Conservation (phyloP, 2,113 vertebrate species). For the Tamias sibiricus region DNA sequence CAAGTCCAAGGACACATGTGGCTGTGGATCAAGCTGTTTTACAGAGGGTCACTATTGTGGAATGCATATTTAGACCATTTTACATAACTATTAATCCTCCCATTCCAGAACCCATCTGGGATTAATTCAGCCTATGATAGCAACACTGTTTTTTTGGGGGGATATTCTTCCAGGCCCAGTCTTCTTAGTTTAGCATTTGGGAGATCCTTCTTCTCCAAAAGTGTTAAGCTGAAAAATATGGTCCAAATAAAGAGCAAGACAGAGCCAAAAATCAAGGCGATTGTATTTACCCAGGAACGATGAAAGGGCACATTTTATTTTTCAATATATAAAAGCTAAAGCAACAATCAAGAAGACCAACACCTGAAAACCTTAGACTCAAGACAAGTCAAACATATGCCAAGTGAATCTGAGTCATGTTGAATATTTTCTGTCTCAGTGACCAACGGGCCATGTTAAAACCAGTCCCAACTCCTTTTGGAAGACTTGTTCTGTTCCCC, state of each 20-base stretch:
- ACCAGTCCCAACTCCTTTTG: constrained; percentile 54
- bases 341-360: neutral
- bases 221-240: constrained; percentile 42
- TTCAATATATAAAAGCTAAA: neutral
- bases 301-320: constrained; percentile 6
- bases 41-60: neutral
- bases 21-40: constrained; percentile 15
- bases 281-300: constrained; percentile 11
- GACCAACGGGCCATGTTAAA: constrained; percentile 67
- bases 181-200: constrained; percentile 31
- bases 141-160: neutral
- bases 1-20: neutral
- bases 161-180: neutral
- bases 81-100: neutral
- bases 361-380: constrained; percentile 26
- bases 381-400: constrained; percentile 52
- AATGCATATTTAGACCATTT: constrained; percentile 26
- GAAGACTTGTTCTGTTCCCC: constrained; percentile 46
- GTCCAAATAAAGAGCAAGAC: constrained; percentile 55
- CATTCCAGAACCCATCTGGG: constrained; percentile 55
- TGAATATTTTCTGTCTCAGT: constrained; percentile 56
- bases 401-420: constrained; percentile 55
- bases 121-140: neutral
- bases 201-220: neutral
- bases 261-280: neutral